phyloP scores from a whole-genome alignment of 30 jellyfish, hydroid and myxozoan species.

The Sanderia malayensis region DNA sequence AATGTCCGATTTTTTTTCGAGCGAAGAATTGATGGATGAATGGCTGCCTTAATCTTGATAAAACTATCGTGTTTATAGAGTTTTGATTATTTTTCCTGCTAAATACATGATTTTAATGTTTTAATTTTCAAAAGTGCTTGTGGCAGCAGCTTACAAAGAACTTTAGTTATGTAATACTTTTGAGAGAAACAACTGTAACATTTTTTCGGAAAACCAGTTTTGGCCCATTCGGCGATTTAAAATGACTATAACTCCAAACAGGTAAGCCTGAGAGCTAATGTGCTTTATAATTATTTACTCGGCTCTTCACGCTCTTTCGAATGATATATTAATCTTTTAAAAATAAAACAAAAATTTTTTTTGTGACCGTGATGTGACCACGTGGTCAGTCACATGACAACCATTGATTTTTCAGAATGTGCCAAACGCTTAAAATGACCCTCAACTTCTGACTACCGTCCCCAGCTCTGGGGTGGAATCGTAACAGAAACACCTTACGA shows the following conservation, averaged over 20 bases:
- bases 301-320: constrained; percentile 15
- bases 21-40: not conserved
- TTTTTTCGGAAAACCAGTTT: not conserved
- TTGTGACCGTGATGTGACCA: constrained; percentile 24
- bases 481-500: no score
- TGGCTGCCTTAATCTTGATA: not conserved
- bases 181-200: constrained; percentile 8
- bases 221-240: constrained; percentile 1
- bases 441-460: no score
- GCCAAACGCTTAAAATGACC: constrained; percentile 39
- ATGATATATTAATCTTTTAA: not conserved
- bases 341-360: not conserved
- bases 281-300: constrained; percentile 9
- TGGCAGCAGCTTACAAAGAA: constrained; percentile 10
- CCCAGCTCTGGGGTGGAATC: no score
- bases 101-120: constrained; percentile 1
- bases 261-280: constrained; percentile 3
- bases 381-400: constrained; percentile 33
- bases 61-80: not conserved
- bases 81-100: not conserved
- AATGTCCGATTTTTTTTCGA: not conserved
- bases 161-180: constrained; percentile 1
- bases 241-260: not conserved
- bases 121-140: constrained; percentile 9
- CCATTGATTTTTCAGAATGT: constrained; percentile 28